Base-by-base conservation (phyloP, 2,797 vertebrate species). In the Ficedula albicollis region DNA sequence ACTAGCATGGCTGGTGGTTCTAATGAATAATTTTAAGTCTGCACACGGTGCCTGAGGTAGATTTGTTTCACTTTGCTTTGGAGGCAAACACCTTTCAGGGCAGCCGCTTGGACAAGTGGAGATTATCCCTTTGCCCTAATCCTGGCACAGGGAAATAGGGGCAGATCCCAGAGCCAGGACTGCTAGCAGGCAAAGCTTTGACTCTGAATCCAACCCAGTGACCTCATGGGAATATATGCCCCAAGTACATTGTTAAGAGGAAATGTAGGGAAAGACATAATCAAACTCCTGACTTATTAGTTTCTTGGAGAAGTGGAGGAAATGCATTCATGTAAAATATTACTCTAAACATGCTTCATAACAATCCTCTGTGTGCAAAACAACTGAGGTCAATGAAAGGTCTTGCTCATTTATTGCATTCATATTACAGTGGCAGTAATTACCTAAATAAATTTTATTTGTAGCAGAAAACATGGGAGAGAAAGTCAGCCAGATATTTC, bases 1-100 rank as follows among this genome's bases (percentile, higher is more conserved):
- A 83, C 32, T 64, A 89, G 82, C 19, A 56, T 21, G 81, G 27
- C 44, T 79, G 90, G 70, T 62, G 59, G 84, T 77, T 87, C 54
- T 92, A 90, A 94, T 89, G 68, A 79, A 70, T 77, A 19, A 73
- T 66, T 86, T 72, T 87, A 88, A 87, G 11, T 38, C 62, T 90
- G 21, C 27, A 41, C 38, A 17, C 0, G 2, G 10, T 63, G 38
- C 29, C 44, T 38, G n/a, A 55, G 63, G 36, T 46, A 29, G 18
- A 21, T 43, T 70, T 79, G 6, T 68, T 93, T 86, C 22, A 20
- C 44, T n/a, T n/a, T 1, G 4, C 15, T 59, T 51, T 74, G 36
- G 29, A 51, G 25, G 32, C 0, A 6, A 94, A 74, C 30, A 26
- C 5, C 4, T 34, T 64, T 55, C 56, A 32, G 13, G 30, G 34